A percentile compares a stretch with the other conserved stretches of the same genome.
phyloP scores from a whole-genome alignment of 2,113 vertebrate species.

The Istiophorus platypterus region DNA sequence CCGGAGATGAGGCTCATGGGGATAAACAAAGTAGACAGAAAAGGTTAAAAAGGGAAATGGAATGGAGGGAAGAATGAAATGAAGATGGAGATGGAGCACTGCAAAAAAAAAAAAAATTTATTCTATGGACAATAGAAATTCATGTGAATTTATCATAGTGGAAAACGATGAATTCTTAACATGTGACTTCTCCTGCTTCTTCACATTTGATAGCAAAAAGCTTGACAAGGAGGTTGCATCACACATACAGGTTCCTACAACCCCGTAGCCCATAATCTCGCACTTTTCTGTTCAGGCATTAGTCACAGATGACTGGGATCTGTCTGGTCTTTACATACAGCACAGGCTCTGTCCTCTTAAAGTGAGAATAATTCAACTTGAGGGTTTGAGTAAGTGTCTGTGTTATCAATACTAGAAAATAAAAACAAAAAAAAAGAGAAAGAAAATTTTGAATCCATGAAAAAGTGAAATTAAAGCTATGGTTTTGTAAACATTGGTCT shows the following conservation, averaged over 20 bases:
- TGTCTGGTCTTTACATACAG: too few species aligned
- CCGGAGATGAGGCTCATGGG: conserved; percentile 23
- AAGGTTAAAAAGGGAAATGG: background rate
- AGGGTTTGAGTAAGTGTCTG: too few species aligned
- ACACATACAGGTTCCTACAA: too few species aligned
- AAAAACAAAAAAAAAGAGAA: background rate
- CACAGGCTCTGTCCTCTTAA: too few species aligned
- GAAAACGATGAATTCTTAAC: background rate
- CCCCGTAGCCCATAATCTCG: too few species aligned
- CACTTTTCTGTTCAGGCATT: too few species aligned
- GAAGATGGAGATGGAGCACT: background rate
- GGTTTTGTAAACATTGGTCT: background rate
- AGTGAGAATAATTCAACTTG: too few species aligned
- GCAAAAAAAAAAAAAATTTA: background rate
- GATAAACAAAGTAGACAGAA: background rate
- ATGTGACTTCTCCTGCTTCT: background rate
- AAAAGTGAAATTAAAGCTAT: background rate
- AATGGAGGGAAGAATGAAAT: background rate
- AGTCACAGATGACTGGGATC: too few species aligned
- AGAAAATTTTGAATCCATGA: background rate
- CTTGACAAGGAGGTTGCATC: too few species aligned
- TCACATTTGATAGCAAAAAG: background rate
- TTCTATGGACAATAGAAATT: background rate
- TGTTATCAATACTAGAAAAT: background rate
- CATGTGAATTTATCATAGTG: too few species aligned